phyloP scores from a whole-genome alignment of 2,113 vertebrate genomes.

The Centropus bengalensis region DNA sequence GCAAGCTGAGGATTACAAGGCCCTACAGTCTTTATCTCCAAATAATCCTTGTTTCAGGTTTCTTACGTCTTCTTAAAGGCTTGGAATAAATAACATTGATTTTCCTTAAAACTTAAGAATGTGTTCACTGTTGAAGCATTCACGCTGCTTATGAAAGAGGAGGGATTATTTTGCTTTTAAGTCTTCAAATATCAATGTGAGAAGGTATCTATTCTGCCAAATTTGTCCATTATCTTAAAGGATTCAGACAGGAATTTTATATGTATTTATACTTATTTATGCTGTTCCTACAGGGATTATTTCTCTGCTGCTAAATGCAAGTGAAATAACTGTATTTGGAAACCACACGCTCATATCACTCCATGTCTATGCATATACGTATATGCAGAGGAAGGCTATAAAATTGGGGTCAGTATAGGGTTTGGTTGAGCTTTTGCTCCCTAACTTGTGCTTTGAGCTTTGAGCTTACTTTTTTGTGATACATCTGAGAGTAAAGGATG shows the following conservation, averaged over 20 bases:
- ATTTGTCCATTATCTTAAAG: not conserved
- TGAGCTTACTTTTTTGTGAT: not conserved
- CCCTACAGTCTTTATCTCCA: constrained; percentile 18
- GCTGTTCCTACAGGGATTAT: not conserved
- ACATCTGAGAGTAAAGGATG: not conserved
- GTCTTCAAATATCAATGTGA: not conserved
- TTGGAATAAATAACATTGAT: constrained; percentile 54
- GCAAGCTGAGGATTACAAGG: constrained; percentile 27
- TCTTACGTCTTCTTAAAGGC: constrained; percentile 48
- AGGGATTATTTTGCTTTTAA: constrained; percentile 19
- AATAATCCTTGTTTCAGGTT: constrained; percentile 18
- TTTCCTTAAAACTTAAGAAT: constrained; percentile 43
- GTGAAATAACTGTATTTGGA: not conserved
- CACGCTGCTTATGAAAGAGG: not conserved
- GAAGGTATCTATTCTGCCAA: not conserved
- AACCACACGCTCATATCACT: not conserved
- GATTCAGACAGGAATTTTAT: not conserved
- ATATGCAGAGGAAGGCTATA: not conserved
- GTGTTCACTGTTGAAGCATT: constrained; percentile 3
- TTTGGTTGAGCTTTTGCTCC: not conserved
- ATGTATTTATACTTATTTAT: not conserved
- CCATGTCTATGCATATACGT: rapidly evolving
- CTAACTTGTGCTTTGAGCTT: not conserved
- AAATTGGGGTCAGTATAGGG: not conserved
- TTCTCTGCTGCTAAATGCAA: not conserved